phyloP scores from a whole-genome alignment of 1,140 invertebrate species.

The Microplitis mediator region DNA sequence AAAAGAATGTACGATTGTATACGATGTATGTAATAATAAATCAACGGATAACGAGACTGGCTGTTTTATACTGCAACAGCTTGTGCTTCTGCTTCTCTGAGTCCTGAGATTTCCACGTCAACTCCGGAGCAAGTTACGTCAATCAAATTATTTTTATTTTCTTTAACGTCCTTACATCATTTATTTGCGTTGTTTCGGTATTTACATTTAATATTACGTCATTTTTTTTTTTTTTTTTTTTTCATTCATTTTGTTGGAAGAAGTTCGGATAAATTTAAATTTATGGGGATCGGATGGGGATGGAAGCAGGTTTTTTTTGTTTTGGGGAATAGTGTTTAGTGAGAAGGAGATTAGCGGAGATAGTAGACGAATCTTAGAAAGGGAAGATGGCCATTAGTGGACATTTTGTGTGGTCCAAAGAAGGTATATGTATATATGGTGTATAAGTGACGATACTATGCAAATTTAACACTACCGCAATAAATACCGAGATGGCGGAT shows the following conservation, averaged over 20 bases:
- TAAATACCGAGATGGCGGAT: slow-evolving; percentile 55
- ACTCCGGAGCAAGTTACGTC: slow-evolving; percentile 5
- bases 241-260: too few relatives aligned
- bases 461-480: slow-evolving; percentile 58
- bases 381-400: slow-evolving; percentile 54
- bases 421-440: slow-evolving; percentile 9
- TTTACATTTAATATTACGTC: too few relatives aligned
- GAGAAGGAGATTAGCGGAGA: background rate
- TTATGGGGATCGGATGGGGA: too few relatives aligned
- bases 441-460: slow-evolving; percentile 53
- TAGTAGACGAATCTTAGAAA: slow-evolving; percentile 4
- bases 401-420: slow-evolving; percentile 60
- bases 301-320: background rate
- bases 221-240: background rate
- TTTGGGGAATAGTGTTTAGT: background rate
- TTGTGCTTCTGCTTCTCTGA: too few relatives aligned
- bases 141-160: slow-evolving; percentile 12
- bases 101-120: slow-evolving; percentile 19
- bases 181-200: background rate
- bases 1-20: slow-evolving; percentile 19
- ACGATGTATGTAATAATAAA: slow-evolving; percentile 28
- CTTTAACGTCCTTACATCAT: background rate
- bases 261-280: background rate
- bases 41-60: slow-evolving; percentile 26
- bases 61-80: background rate